Conservation (phyloP, 2,113 vertebrate species). For the human (Homo sapiens) region DNA sequence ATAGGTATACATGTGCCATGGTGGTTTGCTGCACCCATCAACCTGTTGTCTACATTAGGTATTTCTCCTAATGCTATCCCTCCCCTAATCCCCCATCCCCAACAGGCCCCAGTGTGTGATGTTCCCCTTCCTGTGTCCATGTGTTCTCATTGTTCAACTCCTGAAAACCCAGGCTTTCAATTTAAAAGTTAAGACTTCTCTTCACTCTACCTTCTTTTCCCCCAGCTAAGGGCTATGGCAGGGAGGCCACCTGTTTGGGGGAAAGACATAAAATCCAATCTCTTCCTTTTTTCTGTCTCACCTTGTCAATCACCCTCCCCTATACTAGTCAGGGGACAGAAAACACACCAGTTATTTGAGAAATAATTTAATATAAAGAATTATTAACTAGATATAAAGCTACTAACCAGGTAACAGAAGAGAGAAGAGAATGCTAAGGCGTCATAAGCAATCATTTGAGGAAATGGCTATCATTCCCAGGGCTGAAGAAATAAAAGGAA, state of each 20-base stretch:
- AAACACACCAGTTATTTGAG: neutral
- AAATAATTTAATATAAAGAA: slow-evolving; percentile 4
- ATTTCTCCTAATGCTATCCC: too few species aligned
- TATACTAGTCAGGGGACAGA: neutral
- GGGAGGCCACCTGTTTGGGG: neutral
- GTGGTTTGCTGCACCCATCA: too few species aligned
- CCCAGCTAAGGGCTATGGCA: neutral
- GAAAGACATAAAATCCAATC: neutral
- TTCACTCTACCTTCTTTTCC: neutral
- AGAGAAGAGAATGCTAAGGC: neutral
- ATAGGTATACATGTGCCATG: too few species aligned
- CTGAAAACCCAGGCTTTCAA: neutral
- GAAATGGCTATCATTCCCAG: neutral
- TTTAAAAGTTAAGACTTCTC: neutral
- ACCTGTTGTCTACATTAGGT: too few species aligned
- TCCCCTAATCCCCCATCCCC: too few species aligned
- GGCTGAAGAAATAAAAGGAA: neutral
- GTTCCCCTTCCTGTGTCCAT: too few species aligned
- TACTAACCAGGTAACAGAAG: neutral
- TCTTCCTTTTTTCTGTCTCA: neutral
- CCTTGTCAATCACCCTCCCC: neutral
- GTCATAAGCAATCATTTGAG: neutral
- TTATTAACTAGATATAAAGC: neutral
- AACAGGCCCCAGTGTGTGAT: too few species aligned
- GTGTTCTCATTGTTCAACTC: too few species aligned